phyloP scores from a whole-genome alignment of 30 jellyfish, hydroid and myxozoan genomes.

The Cassiopea andromeda region DNA sequence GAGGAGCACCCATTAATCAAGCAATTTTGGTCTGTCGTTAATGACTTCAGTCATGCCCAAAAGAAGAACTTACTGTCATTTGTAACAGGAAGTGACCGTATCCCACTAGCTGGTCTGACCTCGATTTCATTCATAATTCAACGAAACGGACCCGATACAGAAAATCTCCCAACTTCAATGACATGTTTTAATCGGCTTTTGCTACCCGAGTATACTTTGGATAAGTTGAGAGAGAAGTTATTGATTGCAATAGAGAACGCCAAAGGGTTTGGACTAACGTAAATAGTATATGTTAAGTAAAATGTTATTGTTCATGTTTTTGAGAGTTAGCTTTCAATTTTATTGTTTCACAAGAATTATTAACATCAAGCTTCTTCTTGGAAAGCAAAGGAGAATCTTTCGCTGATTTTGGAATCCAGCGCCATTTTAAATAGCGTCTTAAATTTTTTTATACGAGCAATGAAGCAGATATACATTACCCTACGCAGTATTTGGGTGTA shows the following conservation, averaged over 20 bases:
- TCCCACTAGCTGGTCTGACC: slow-evolving; percentile 89
- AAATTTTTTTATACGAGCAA: too few relatives aligned
- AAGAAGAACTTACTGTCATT: slow-evolving; percentile 83
- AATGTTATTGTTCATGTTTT: not conserved
- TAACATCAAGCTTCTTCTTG: too few relatives aligned
- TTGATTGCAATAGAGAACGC: slow-evolving; percentile 86
- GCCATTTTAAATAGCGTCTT: too few relatives aligned
- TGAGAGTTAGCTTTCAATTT: not conserved
- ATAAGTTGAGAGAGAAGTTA: slow-evolving; percentile 75
- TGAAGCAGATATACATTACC: too few relatives aligned
- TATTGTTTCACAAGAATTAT: too few relatives aligned
- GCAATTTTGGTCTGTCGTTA: slow-evolving; percentile 87
- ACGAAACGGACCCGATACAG: slow-evolving; percentile 91
- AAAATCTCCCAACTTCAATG: slow-evolving; percentile 93
- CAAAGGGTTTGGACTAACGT: slow-evolving; percentile 94
- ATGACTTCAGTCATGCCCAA: slow-evolving; percentile 68
- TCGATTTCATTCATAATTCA: slow-evolving; percentile 81
- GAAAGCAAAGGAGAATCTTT: too few relatives aligned
- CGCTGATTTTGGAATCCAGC: too few relatives aligned
- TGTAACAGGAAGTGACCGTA: slow-evolving; percentile 97
- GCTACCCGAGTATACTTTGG: slow-evolving; percentile 75
- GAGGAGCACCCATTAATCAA: slow-evolving; percentile 66
- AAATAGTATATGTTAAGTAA: not conserved
- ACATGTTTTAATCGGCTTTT: slow-evolving; percentile 92
- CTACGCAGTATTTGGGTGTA: too few relatives aligned